Evolutionary conservation across 1,140 invertebrate species (phyloP).

Genomic region (Coptotermes formosanus): DNA sequence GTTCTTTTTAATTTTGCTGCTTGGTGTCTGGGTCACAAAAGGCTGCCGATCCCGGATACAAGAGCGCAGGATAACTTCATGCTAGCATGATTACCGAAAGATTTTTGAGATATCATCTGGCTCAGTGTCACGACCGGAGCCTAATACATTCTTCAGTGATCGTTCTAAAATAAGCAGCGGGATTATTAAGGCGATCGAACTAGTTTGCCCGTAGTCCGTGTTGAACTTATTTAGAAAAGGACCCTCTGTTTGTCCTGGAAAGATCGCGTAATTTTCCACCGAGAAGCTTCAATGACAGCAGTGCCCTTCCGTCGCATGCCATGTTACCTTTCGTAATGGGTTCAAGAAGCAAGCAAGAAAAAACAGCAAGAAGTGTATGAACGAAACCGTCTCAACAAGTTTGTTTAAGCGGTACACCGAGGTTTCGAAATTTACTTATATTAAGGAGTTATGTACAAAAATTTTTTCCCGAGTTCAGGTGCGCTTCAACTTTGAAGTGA

Average conservation of each 20-base stretch:
- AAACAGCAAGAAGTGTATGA: background rate
- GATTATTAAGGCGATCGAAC: background rate
- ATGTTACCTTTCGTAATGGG: background rate
- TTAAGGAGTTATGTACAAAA: background rate
- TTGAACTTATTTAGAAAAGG: background rate
- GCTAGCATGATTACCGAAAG: background rate
- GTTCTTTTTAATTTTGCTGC: background rate
- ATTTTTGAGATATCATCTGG: background rate
- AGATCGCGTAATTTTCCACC: background rate
- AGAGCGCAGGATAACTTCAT: background rate
- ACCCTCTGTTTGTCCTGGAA: background rate
- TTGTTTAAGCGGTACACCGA: background rate
- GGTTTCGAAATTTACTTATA: background rate
- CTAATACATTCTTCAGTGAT: background rate
- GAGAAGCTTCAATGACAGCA: conserved; percentile 1
- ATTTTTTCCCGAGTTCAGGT: background rate
- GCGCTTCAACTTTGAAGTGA: background rate
- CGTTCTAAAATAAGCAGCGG: background rate
- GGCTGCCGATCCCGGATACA: background rate
- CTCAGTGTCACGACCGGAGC: background rate
- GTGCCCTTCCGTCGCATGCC: background rate
- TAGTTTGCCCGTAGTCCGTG: background rate
- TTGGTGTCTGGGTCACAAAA: background rate
- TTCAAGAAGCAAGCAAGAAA: background rate
- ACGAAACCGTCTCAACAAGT: background rate